A percentile compares a stretch with the other conserved stretches of the same genome.
Evolutionary conservation across 2,797 vertebrate species (phyloP).

Genomic region (Aulostomus chinensis): DNA sequence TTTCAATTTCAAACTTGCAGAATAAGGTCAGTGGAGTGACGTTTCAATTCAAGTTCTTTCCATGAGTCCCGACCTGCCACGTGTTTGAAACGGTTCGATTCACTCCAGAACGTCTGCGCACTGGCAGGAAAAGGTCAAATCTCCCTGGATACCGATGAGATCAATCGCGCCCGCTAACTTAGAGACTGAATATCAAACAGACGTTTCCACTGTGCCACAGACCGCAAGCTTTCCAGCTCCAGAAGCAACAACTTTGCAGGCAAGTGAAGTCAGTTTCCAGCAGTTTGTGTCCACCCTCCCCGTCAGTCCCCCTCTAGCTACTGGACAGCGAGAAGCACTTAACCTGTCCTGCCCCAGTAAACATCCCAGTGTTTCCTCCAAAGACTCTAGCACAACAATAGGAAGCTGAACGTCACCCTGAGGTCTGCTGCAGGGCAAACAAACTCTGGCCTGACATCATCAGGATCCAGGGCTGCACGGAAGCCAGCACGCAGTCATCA

Average conservation of each 20-base stretch:
- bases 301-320: constrained; percentile 29
- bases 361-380: constrained; percentile 45
- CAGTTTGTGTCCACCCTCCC: constrained; percentile 13
- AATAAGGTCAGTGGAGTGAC: not conserved
- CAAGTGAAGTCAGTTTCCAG: constrained; percentile 21
- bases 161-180: too few species aligned
- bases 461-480: too few species aligned
- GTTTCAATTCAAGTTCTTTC: not conserved
- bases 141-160: too few species aligned
- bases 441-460: constrained; percentile 12
- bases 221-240: not conserved
- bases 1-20: not conserved
- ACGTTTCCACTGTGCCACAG: too few species aligned
- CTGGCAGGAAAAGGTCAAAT: too few species aligned
- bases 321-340: constrained; percentile 44
- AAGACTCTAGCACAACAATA: constrained; percentile 40
- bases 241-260: constrained; percentile 3
- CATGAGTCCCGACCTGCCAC: not conserved
- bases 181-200: too few species aligned
- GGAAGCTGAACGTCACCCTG: constrained; percentile 31
- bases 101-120: not conserved
- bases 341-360: constrained; percentile 52
- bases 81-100: constrained; percentile 5
- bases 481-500: too few species aligned
- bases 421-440: constrained; percentile 29